Percentiles rank a stretch among this genome's conserved stretches.
Evolutionary conservation across 2,888 invertebrate species (phyloP).

Genomic region (Yponomeuta plumbellus): DNA sequence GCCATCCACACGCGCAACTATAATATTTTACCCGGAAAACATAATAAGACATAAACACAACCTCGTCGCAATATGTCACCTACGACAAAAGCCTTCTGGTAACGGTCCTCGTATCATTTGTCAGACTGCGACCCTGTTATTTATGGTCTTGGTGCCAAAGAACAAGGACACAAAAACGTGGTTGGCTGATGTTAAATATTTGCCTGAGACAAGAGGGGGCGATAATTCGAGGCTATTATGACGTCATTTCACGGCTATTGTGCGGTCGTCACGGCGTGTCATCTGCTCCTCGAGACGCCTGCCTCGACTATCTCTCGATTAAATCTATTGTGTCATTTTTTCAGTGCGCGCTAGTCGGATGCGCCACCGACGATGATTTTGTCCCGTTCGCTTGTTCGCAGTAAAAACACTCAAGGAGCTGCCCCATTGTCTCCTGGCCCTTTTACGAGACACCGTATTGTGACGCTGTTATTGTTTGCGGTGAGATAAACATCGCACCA

Average conservation of each 20-base stretch:
- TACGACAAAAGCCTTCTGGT: slow-evolving; percentile 65
- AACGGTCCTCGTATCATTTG: slow-evolving; percentile 69
- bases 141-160: slow-evolving; percentile 58
- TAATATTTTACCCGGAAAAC: too few species aligned
- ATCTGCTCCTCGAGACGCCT: slow-evolving; percentile 75
- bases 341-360: slow-evolving; percentile 66
- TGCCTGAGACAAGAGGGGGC: slow-evolving; percentile 75
- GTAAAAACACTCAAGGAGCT: slow-evolving; percentile 69
- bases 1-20: too few species aligned
- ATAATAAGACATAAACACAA: slow-evolving; percentile 74
- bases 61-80: slow-evolving; percentile 68
- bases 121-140: slow-evolving; percentile 64
- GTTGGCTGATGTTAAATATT: slow-evolving; percentile 71
- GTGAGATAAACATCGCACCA: slow-evolving; percentile 74
- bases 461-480: slow-evolving; percentile 74
- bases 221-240: slow-evolving; percentile 77
- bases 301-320: slow-evolving; percentile 72
- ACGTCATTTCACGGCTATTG: slow-evolving; percentile 76
- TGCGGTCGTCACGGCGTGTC: slow-evolving; percentile 73
- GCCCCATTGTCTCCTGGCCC: slow-evolving; percentile 69
- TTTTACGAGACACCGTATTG: slow-evolving; percentile 72
- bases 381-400: slow-evolving; percentile 66
- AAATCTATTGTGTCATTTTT: slow-evolving; percentile 74
- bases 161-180: slow-evolving; percentile 66
- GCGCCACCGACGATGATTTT: slow-evolving; percentile 74